Evolutionary conservation across 2,888 invertebrate genomes (phyloP).

Genomic region (Melanotus villosus): DNA sequence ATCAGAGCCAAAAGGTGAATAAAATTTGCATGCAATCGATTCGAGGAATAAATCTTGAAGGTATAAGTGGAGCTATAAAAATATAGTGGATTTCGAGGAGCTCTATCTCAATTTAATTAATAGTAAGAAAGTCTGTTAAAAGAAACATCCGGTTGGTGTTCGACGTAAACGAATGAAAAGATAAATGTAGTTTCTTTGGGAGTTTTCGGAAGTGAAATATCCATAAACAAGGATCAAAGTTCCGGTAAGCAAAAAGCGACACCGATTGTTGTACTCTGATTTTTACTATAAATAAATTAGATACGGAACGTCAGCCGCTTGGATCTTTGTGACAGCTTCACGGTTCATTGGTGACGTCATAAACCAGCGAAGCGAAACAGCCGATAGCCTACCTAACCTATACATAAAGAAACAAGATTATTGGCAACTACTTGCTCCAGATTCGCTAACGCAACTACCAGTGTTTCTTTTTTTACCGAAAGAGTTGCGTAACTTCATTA

Average conservation of each 20-base stretch:
- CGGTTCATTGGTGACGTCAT: constrained; percentile 48
- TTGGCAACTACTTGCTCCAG: constrained; percentile 23
- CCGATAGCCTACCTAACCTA: constrained; percentile 35
- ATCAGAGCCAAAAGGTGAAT: not conserved
- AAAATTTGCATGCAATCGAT: constrained; percentile 6
- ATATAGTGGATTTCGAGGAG: too few relatives aligned
- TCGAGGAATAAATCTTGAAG: not conserved
- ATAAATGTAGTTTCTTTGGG: not conserved
- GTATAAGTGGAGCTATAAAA: not conserved
- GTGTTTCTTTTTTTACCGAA: not conserved
- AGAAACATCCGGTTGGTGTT: not conserved
- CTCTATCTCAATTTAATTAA: constrained; percentile 2
- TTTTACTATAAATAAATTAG: constrained; percentile 49
- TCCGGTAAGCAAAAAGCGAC: constrained; percentile 23
- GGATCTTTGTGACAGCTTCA: constrained; percentile 48
- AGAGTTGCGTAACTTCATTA: constrained; percentile 29
- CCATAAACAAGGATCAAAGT: constrained; percentile 13
- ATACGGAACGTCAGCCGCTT: constrained; percentile 49
- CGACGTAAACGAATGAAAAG: not conserved
- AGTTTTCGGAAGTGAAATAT: constrained; percentile 11
- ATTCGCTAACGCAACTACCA: constrained; percentile 21
- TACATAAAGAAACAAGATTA: constrained; percentile 26
- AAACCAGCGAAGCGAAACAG: constrained; percentile 48
- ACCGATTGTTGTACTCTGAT: constrained; percentile 38
- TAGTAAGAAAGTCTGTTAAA: not conserved